phyloP scores from a whole-genome alignment of 1,140 invertebrate species.

The Trypoxylus dichotomus region DNA sequence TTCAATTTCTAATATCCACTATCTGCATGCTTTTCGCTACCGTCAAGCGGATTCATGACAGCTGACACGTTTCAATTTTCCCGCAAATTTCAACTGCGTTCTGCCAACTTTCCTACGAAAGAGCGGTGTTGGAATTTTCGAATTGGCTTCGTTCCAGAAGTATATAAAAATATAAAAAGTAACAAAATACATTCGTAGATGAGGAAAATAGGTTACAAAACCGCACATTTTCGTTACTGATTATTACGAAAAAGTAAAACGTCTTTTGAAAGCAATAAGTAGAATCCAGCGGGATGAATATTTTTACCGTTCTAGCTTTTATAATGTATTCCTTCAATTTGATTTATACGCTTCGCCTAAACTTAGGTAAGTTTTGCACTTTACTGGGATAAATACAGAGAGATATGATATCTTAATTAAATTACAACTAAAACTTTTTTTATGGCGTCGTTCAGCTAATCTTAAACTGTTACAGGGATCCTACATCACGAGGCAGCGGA shows the following conservation, averaged over 20 bases:
- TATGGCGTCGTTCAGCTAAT: neutral
- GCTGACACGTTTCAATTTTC: neutral
- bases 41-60: neutral
- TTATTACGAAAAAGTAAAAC: neutral
- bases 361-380: neutral
- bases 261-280: neutral
- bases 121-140: neutral
- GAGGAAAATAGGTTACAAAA: neutral
- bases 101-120: neutral
- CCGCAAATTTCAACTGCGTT: neutral
- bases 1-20: conserved; percentile 9
- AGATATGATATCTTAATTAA: no score
- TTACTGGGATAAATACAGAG: neutral
- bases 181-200: neutral
- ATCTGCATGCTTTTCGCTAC: neutral
- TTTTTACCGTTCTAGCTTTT: neutral
- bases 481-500: neutral
- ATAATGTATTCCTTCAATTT: neutral
- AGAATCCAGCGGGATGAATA: neutral
- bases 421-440: neutral
- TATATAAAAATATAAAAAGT: conserved; percentile 7
- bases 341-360: neutral
- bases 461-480: neutral
- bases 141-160: neutral
- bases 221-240: neutral